Percentiles rank a stretch among this genome's conserved stretches.
These are phyloP conservation scores for Manacus vitellinus DNA, from an alignment of 2,113 vertebrate species.

Conservation along the genomic window DNA sequence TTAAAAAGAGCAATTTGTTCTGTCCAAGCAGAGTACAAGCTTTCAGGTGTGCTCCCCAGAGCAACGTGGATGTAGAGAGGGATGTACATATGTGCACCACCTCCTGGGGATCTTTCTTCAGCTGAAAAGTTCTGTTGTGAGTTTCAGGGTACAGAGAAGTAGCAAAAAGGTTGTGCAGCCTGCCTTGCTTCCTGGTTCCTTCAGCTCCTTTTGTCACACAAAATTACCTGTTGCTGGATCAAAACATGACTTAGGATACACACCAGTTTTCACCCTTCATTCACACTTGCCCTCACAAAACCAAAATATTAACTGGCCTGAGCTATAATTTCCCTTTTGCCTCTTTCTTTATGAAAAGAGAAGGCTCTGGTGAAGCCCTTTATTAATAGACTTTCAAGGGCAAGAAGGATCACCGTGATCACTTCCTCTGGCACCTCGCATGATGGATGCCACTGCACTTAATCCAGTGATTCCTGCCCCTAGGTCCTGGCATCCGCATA, in stretches of 20 bases:
- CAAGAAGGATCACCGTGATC: neutral
- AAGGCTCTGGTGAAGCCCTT: neutral
- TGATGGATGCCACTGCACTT: neutral
- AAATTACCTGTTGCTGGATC: neutral
- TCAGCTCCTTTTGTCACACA: neutral
- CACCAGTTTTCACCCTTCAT: neutral
- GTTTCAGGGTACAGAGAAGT: neutral
- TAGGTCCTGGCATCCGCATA: neutral
- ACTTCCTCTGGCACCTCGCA: neutral
- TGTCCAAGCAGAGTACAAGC: neutral
- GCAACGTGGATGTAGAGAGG: neutral
- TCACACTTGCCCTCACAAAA: neutral
- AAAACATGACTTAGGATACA: neutral
- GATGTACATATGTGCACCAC: accelerated
- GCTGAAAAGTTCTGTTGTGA: neutral
- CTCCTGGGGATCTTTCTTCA: neutral
- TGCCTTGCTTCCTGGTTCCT: neutral
- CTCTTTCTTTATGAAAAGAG: neutral
- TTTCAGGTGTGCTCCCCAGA: neutral
- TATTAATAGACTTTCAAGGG: neutral
- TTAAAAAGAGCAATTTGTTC: neutral
- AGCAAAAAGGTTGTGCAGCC: neutral
- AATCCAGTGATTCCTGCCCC: neutral
- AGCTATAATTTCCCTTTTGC: neutral
- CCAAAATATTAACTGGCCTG: neutral